Conservation (phyloP, 2,113 vertebrate genomes). For the Chionis minor region DNA sequence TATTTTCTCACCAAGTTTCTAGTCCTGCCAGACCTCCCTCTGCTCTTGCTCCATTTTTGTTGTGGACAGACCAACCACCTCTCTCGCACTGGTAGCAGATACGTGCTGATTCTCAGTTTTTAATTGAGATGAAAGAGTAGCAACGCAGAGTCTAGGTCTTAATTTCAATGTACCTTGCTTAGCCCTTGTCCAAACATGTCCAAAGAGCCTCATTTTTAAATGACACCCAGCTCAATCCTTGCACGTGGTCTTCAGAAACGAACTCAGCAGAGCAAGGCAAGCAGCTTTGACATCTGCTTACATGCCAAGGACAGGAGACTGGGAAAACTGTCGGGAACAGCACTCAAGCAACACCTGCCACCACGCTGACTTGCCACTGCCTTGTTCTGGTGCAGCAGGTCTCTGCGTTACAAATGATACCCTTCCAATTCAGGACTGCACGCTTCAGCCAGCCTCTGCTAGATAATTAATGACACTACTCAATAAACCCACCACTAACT, state of each 20-base stretch:
- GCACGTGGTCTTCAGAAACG: not conserved
- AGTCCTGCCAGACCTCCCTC: not conserved
- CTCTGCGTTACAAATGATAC: not conserved
- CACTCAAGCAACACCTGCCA: not conserved
- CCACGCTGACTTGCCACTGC: too few relatives aligned
- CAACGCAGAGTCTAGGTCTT: not conserved
- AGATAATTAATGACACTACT: not conserved
- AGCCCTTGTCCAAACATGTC: not conserved
- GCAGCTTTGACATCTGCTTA: not conserved
- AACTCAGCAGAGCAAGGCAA: not conserved
- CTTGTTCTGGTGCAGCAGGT: not conserved
- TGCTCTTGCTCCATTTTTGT: not conserved
- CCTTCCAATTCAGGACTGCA: not conserved
- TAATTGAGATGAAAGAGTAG: not conserved
- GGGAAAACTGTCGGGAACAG: not conserved
- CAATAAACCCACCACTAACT: not conserved
- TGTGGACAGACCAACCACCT: not conserved
- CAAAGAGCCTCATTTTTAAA: not conserved
- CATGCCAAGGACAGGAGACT: not conserved
- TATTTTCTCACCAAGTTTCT: not conserved
- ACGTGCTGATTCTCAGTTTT: accelerated
- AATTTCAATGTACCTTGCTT: not conserved
- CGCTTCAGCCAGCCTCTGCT: not conserved
- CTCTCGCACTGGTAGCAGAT: not conserved
- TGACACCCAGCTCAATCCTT: not conserved